Conservation (phyloP, 2,113 vertebrate genomes). For the Thomomys bottae region DNA sequence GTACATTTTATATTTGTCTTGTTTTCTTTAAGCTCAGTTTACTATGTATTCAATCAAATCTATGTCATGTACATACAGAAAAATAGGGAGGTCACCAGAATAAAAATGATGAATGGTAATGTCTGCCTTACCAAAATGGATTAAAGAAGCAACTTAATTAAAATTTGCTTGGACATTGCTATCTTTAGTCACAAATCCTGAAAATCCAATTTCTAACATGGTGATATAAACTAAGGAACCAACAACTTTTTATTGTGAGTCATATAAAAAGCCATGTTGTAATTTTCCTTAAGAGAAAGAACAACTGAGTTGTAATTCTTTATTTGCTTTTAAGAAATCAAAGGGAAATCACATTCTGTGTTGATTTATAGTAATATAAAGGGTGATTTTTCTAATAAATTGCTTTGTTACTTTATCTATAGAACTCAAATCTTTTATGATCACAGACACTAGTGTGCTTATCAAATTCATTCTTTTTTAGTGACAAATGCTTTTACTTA, state of each 20-base stretch:
- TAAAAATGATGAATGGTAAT: neutral
- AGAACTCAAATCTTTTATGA: constrained; percentile 53
- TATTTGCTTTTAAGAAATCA: constrained; percentile 54
- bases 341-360: constrained; percentile 50
- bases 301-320: neutral
- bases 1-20: constrained; percentile 51
- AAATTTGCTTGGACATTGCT: constrained; percentile 9
- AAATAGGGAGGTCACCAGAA: constrained; percentile 15
- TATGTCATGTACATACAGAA: constrained; percentile 27
- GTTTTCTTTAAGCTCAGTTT: constrained; percentile 40
- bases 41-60: constrained; percentile 51
- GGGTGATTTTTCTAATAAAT: constrained; percentile 54
- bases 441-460: constrained; percentile 25
- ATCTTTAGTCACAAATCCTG: constrained; percentile 15
- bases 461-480: constrained; percentile 34
- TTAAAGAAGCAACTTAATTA: constrained; percentile 42
- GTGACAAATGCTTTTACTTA: constrained; percentile 57
- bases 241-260: constrained; percentile 32
- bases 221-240: neutral
- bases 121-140: constrained; percentile 41
- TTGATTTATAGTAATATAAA: constrained; percentile 52
- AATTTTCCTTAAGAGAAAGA: constrained; percentile 3
- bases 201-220: constrained; percentile 1
- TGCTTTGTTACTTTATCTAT: constrained; percentile 6
- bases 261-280: constrained; percentile 20